phyloP scores from a whole-genome alignment of 2,113 vertebrate species.

The Oceanites oceanicus region DNA sequence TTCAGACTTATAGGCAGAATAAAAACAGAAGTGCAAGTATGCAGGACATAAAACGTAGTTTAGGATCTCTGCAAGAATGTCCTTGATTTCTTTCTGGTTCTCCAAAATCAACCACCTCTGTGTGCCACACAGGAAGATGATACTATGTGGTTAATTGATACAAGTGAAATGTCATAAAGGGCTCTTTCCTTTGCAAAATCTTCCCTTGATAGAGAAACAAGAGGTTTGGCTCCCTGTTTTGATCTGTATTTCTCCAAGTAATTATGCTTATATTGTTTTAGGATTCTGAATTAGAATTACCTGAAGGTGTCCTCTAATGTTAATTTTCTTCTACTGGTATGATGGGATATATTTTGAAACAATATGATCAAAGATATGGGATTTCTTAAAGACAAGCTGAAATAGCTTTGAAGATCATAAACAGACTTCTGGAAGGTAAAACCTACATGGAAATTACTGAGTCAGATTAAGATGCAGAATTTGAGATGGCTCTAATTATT shows the following conservation, averaged over 20 bases:
- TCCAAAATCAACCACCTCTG: background rate
- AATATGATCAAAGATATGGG: background rate
- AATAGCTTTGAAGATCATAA: conserved; percentile 17
- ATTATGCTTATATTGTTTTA: background rate
- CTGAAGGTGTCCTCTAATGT: background rate
- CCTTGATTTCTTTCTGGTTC: background rate
- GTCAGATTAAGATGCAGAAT: conserved; percentile 7
- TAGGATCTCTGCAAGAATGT: background rate
- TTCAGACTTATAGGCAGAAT: background rate
- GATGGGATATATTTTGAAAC: background rate
- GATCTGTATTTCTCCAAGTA: background rate
- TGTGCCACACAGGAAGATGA: background rate
- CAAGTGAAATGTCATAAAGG: background rate
- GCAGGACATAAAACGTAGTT: background rate
- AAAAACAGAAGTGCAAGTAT: background rate
- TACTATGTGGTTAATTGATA: background rate
- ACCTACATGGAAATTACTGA: conserved; percentile 9
- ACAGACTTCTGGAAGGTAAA: background rate
- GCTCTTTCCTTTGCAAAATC: background rate
- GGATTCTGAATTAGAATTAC: conserved; percentile 40
- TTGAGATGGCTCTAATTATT: background rate
- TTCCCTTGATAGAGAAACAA: background rate
- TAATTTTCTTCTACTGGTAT: background rate
- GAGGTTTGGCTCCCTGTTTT: background rate
- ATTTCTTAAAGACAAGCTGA: background rate